phyloP scores from a whole-genome alignment of 1,140 invertebrate genomes.

The Neodiprion lecontei region DNA sequence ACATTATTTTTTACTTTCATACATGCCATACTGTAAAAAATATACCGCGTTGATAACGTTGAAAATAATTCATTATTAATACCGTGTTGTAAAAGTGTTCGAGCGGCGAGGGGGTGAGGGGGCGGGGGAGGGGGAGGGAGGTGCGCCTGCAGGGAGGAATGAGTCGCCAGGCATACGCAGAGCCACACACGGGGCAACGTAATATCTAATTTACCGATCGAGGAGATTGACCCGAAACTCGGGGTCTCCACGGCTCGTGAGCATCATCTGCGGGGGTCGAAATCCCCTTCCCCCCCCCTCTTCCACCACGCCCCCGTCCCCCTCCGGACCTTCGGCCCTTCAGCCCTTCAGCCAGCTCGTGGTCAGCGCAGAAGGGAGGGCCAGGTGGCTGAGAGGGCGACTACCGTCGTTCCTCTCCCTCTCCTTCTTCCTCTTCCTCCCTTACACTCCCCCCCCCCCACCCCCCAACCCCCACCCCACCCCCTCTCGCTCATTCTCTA shows the following conservation, averaged over 20 bases:
- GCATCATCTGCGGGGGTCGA: background rate
- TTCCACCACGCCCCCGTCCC: slow-evolving; percentile 16
- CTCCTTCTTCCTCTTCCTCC: slow-evolving; percentile 30
- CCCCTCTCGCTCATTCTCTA: background rate
- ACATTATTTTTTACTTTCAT: no score
- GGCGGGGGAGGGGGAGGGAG: no score
- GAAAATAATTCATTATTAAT: no score
- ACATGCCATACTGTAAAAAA: no score
- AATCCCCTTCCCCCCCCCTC: slow-evolving; percentile 12
- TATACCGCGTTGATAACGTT: no score
- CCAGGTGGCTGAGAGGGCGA: background rate
- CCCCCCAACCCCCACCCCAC: slow-evolving; percentile 15
- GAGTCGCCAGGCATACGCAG: no score
- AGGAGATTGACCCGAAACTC: background rate
- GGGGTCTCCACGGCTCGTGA: background rate
- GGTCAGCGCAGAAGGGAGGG: background rate
- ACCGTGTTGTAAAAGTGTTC: no score
- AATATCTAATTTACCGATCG: background rate
- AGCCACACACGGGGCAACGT: background rate
- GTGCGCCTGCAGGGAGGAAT: no score
- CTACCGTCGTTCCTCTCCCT: background rate
- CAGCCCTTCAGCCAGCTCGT: slow-evolving; percentile 1
- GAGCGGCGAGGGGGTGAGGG: no score
- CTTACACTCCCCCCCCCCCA: slow-evolving; percentile 23
- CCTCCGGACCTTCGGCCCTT: background rate